Evolutionary conservation across 2,888 invertebrate genomes (phyloP).

Genomic region (Eremobia ochroleuca): DNA sequence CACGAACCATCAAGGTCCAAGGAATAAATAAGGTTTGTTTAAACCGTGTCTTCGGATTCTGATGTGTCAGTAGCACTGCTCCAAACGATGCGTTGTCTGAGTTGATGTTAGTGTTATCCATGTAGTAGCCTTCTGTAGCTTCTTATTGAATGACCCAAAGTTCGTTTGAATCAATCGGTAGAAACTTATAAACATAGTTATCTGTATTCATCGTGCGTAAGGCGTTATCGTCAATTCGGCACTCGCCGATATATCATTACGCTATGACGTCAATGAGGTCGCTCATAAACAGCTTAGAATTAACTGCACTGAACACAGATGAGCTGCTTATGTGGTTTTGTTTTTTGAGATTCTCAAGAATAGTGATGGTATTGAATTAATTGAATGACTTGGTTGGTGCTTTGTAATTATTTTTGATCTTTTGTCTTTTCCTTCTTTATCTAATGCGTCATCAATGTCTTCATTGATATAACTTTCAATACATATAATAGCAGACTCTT

Average conservation of each 20-base stretch:
- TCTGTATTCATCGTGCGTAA: constrained; percentile 54
- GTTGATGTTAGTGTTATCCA: background rate
- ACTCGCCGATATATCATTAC: constrained; percentile 54
- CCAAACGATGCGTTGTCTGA: background rate
- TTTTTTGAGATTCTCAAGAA: constrained; percentile 26
- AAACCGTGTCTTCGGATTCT: background rate
- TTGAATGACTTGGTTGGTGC: constrained; percentile 26
- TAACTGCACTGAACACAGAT: constrained; percentile 57
- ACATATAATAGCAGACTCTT: background rate
- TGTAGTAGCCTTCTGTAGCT: background rate
- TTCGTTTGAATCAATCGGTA: constrained; percentile 34
- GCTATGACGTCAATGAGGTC: constrained; percentile 57
- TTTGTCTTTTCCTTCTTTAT: constrained; percentile 19
- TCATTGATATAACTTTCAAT: background rate
- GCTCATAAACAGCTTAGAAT: constrained; percentile 47
- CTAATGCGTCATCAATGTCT: background rate
- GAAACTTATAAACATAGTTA: constrained; percentile 45
- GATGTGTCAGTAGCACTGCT: background rate
- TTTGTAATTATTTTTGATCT: constrained; percentile 4
- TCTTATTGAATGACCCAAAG: constrained; percentile 7
- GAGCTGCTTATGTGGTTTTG: constrained; percentile 47
- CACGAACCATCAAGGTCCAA: background rate
- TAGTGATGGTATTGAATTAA: constrained; percentile 48
- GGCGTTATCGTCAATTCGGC: constrained; percentile 63
- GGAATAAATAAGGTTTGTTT: background rate